Evolutionary conservation across 2,797 vertebrate species (phyloP), one percentile per base, ranked within the genome.

Genomic region (Percopsis omiscomaycus): DNA sequence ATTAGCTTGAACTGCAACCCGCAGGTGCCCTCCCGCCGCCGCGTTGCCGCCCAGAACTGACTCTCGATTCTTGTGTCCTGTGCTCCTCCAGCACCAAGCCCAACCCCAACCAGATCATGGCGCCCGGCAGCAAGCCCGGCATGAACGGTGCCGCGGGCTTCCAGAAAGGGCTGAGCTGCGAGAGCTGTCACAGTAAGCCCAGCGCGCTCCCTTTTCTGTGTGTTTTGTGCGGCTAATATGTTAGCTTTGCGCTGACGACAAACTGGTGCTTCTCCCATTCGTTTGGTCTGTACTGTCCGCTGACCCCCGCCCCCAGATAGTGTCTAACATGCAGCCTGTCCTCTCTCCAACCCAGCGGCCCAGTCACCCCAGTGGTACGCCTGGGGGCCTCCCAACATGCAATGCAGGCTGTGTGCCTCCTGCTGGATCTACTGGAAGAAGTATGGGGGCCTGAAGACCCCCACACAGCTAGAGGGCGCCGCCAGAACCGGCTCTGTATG

Each of bases 381-480:
- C 61, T 98, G 96, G 96, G 96, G 96, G 0, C 96, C 96, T 30
- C 95, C 96, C 61, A 97, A 96, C 89, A 97, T 98, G 96, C 96
- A 98, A 73, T 98, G 96, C 82, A 89, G 96, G 58, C 94, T 98
- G 1, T 98, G 96, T 11, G 94, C 95, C 59, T 95, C 96, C 27
- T 98, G 96, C 75, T 98, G 96, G 95, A 96, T 96, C 88, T 98
- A 98, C 89, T 98, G 96, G 96, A 98, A 98, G 89, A 98, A 97
- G 55, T 97, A 97, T 0, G 96, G 96, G 2, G 96, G 96, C 48
- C 89, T 98, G 66, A 98, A 98, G 92, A 98, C 96, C 13, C 96
- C 96, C 10, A 98, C 95, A 0, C 95, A 97, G 82, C 92, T 97
- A 57, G 96, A 98, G 82, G 96, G 96, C 2, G 95, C 94, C 4